These are phyloP conservation scores for Nesometra sesokonis DNA, from an alignment of 35 echinoderm and acorn worm species.

Conservation along the genomic window DNA sequence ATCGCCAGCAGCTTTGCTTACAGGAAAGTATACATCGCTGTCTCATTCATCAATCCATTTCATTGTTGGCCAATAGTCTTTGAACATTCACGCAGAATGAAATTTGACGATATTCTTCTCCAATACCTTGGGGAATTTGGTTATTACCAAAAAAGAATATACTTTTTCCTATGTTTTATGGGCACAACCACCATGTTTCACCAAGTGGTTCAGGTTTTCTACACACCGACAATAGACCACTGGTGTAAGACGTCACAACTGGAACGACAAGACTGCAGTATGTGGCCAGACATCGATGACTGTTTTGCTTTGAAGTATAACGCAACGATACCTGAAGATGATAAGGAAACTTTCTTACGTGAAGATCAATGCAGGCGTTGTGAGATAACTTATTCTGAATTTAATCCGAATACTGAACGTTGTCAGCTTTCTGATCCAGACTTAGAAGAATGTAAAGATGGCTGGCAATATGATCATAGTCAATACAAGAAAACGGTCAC, in stretches of 20 bases:
- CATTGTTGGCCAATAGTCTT: no score
- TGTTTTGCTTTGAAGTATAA: not conserved
- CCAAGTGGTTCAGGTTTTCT: slow-evolving; percentile 11
- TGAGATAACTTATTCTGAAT: not conserved
- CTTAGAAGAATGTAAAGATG: slow-evolving; percentile 11
- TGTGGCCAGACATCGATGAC: not conserved
- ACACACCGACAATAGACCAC: slow-evolving; percentile 22
- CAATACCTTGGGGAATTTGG: slow-evolving; percentile 34
- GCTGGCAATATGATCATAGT: slow-evolving; percentile 30
- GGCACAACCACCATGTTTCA: not conserved
- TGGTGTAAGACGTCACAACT: slow-evolving; percentile 18
- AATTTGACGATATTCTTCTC: slow-evolving; percentile 42
- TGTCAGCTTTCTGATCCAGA: not conserved
- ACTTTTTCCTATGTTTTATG: not conserved
- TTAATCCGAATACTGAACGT: not conserved
- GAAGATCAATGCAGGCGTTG: not conserved
- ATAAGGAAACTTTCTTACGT: not conserved
- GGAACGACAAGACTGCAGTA: not conserved
- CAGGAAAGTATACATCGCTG: no score
- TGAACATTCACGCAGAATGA: slow-evolving; percentile 1
- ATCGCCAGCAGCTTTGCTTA: no score
- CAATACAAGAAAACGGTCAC: slow-evolving; percentile 15
- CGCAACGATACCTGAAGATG: not conserved
- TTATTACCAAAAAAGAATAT: slow-evolving; percentile 23
- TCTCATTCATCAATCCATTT: no score